These are phyloP conservation scores for Drosophila ironensis DNA, from an alignment of 1,140 invertebrate genomes.

Conservation along the genomic window DNA sequence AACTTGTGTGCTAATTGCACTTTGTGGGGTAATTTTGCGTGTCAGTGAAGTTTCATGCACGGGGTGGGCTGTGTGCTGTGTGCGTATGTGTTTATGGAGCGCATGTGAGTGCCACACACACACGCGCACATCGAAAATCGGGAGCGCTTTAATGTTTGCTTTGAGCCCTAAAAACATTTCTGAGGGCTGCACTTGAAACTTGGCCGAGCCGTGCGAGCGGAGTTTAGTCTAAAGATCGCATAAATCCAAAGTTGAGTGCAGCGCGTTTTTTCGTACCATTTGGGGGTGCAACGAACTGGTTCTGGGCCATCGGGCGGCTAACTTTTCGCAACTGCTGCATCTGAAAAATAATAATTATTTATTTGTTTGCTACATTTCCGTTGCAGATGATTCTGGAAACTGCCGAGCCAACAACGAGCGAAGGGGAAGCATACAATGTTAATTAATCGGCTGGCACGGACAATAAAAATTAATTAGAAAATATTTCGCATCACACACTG, in stretches of 20 bases:
- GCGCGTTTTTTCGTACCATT: too few relatives aligned
- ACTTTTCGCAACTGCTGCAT: conserved; percentile 5
- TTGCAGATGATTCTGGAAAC: conserved; percentile 6
- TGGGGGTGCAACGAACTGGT: background rate
- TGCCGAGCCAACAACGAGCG: background rate
- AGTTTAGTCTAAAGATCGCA: conserved; percentile 35
- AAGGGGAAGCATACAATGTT: conserved; percentile 1
- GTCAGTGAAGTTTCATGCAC: conserved; percentile 60
- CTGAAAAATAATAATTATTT: conserved; percentile 27
- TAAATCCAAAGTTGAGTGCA: background rate
- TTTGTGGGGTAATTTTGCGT: conserved; percentile 72
- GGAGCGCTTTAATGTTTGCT: conserved; percentile 37
- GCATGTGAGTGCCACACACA: conserved; percentile 4
- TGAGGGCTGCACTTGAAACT: conserved; percentile 36
- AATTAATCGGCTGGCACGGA: conserved; percentile 16
- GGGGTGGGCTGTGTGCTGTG: conserved; percentile 25
- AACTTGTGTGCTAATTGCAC: conserved; percentile 73
- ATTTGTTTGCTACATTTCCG: conserved; percentile 21
- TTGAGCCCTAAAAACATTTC: conserved; percentile 29
- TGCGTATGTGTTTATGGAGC: conserved; percentile 15
- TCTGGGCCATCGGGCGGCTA: background rate
- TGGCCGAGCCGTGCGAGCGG: conserved; percentile 5
- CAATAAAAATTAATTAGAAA: conserved; percentile 67
- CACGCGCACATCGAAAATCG: background rate
- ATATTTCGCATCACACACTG: conserved; percentile 46